phyloP scores from a whole-genome alignment of 2,797 vertebrate species.

The Enteromius argenteus region DNA sequence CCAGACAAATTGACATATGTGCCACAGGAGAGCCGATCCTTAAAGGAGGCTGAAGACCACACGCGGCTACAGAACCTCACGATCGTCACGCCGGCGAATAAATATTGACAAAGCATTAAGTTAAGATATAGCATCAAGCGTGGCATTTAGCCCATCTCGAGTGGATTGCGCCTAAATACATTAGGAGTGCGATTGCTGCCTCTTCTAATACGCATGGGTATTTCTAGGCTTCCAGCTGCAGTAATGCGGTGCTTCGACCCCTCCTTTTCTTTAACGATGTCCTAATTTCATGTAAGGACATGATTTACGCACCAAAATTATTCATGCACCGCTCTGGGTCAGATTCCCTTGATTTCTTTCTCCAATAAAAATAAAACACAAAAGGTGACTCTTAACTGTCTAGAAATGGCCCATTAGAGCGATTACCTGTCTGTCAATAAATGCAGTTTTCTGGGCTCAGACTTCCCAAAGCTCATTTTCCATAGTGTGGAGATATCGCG shows the following conservation, averaged over 20 bases:
- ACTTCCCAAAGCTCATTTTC: slow-evolving; percentile 35
- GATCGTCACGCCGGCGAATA: slow-evolving; percentile 62
- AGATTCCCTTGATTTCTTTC: slow-evolving; percentile 37
- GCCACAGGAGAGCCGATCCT: slow-evolving; percentile 75
- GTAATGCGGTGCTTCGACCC: slow-evolving; percentile 10
- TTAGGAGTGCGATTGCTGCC: slow-evolving; percentile 45
- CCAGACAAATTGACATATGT: slow-evolving; percentile 80
- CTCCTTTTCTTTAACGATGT: slow-evolving; percentile 23
- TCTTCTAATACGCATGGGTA: slow-evolving; percentile 26
- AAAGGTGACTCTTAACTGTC: slow-evolving; percentile 50
- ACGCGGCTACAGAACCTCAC: slow-evolving; percentile 65
- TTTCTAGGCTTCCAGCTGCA: slow-evolving; percentile 26
- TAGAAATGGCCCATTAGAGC: slow-evolving; percentile 46
- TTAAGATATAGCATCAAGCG: slow-evolving; percentile 67
- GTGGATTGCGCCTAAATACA: slow-evolving; percentile 56
- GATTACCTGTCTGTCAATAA: slow-evolving; percentile 35
- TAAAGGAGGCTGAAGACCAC: slow-evolving; percentile 71
- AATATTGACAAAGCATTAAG: slow-evolving; percentile 76
- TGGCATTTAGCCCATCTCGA: slow-evolving; percentile 51
- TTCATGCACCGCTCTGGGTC: slow-evolving; percentile 37
- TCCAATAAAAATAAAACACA: slow-evolving; percentile 53
- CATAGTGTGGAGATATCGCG: neutral
- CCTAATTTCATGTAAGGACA: slow-evolving; percentile 46
- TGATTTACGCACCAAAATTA: slow-evolving; percentile 56
- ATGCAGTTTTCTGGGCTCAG: slow-evolving; percentile 12